These are phyloP conservation scores for Nothocercus nigrocapillus DNA, from an alignment of 2,113 vertebrate genomes.

Conservation along the genomic window DNA sequence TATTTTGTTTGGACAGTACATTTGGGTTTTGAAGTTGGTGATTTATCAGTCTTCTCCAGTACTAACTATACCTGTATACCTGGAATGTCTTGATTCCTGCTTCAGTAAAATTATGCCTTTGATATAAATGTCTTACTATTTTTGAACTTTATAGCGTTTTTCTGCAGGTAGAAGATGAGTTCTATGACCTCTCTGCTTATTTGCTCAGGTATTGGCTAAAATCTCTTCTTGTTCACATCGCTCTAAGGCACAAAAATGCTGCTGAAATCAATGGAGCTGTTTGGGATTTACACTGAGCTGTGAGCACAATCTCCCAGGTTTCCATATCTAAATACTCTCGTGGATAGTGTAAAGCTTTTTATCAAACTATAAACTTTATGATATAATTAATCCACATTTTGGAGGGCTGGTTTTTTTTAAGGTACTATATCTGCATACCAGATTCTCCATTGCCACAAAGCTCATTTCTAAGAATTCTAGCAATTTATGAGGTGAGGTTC, in stretches of 20 bases:
- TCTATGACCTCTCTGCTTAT: conserved; percentile 27
- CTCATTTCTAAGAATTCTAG: background rate
- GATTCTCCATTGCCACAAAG: background rate
- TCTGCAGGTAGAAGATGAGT: conserved; percentile 43
- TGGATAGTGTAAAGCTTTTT: background rate
- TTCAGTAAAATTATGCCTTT: conserved; percentile 49
- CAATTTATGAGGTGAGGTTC: background rate
- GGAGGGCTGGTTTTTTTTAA: background rate
- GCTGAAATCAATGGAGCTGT: background rate
- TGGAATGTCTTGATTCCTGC: background rate
- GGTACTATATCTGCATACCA: background rate
- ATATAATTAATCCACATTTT: background rate
- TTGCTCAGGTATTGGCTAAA: conserved; percentile 25
- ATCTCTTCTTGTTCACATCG: background rate
- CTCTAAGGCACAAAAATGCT: background rate
- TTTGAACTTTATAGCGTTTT: conserved; percentile 46
- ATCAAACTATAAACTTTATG: background rate
- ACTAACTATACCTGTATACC: conserved; percentile 10
- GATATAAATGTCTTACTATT: conserved; percentile 57
- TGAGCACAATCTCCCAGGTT: background rate
- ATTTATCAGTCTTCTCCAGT: conserved; percentile 43
- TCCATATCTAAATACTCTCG: background rate
- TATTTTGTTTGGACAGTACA: conserved; percentile 53
- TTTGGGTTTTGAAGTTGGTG: conserved; percentile 35
- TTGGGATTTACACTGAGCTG: background rate